Percentiles rank a stretch among this genome's conserved stretches.
These are phyloP conservation scores for Diachasmimorpha longicaudata DNA, from an alignment of 1,140 invertebrate species.

Conservation along the genomic window DNA sequence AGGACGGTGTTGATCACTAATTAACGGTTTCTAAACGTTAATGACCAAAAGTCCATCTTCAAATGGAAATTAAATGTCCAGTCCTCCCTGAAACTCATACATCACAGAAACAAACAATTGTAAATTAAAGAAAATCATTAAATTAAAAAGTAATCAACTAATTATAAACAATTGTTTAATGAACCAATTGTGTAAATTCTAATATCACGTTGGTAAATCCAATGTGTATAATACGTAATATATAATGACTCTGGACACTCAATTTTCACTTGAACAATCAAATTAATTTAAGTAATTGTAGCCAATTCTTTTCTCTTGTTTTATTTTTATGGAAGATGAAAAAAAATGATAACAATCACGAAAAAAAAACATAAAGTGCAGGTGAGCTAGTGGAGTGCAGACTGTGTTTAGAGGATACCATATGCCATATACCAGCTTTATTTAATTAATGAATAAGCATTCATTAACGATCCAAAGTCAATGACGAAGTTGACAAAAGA, in stretches of 20 bases:
- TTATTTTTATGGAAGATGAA: slow-evolving; percentile 45
- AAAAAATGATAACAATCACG: slow-evolving; percentile 29
- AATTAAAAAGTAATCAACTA: not conserved
- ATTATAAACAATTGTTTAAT: too few species aligned
- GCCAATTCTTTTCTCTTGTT: slow-evolving; percentile 36
- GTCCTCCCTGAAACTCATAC: slow-evolving; percentile 35
- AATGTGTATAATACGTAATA: too few species aligned
- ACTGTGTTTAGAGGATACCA: slow-evolving; percentile 65
- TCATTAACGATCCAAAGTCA: slow-evolving; percentile 34
- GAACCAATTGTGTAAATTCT: too few species aligned
- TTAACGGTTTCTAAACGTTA: slow-evolving; percentile 5
- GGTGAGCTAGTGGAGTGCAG: slow-evolving; percentile 65
- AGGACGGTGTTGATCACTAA: slow-evolving; percentile 51
- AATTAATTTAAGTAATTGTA: slow-evolving; percentile 23
- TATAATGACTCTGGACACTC: too few species aligned
- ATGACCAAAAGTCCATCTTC: slow-evolving; percentile 37
- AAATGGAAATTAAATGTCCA: slow-evolving; percentile 47
- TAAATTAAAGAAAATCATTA: not conserved
- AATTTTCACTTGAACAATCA: not conserved
- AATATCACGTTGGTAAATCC: too few species aligned
- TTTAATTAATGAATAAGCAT: slow-evolving; percentile 50
- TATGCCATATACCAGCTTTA: slow-evolving; percentile 56
- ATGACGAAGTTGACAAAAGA: not conserved
- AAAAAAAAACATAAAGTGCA: slow-evolving; percentile 51
- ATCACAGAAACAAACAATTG: not conserved